A percentile compares a stretch with the other conserved stretches of the same genome.
phyloP scores from a whole-genome alignment of 2,113 vertebrate genomes.

The Triplophysa tibetana region DNA sequence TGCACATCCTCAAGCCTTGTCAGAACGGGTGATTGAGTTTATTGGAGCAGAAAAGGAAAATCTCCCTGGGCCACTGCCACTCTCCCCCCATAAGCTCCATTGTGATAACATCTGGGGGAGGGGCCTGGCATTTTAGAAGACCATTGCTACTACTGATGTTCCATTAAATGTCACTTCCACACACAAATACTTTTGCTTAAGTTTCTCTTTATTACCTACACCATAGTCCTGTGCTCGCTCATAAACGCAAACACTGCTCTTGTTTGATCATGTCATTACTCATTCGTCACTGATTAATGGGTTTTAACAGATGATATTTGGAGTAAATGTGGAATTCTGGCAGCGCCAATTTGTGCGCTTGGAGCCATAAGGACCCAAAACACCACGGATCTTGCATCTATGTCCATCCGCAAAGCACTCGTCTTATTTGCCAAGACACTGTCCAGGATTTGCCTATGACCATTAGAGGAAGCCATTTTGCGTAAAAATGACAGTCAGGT shows the following conservation, averaged over 20 bases:
- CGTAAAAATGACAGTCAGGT: neutral
- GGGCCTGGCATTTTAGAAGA: neutral
- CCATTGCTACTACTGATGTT: constrained; percentile 10
- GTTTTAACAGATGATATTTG: constrained; percentile 50
- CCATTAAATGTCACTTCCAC: constrained; percentile 14
- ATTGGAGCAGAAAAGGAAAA: constrained; percentile 79
- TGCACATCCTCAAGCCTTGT: constrained; percentile 67
- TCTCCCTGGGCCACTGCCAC: constrained; percentile 66
- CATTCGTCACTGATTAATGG: constrained; percentile 36
- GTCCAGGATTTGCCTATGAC: neutral
- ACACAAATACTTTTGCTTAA: constrained; percentile 20
- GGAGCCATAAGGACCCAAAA: constrained; percentile 22
- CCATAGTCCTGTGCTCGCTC: neutral
- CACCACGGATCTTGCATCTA: neutral
- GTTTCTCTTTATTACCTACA: neutral
- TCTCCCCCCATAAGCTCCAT: neutral
- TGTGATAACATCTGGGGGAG: constrained; percentile 34
- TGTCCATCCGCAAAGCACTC: neutral
- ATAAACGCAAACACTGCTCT: constrained; percentile 10
- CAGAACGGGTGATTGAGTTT: constrained; percentile 74
- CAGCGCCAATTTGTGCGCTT: constrained; percentile 33
- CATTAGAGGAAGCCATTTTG: neutral
- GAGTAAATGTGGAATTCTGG: constrained; percentile 34
- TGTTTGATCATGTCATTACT: constrained; percentile 23
- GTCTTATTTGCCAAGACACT: constrained; percentile 5